Evolutionary conservation across 2,888 invertebrate genomes (phyloP).

Genomic region (Punctoribates punctum): DNA sequence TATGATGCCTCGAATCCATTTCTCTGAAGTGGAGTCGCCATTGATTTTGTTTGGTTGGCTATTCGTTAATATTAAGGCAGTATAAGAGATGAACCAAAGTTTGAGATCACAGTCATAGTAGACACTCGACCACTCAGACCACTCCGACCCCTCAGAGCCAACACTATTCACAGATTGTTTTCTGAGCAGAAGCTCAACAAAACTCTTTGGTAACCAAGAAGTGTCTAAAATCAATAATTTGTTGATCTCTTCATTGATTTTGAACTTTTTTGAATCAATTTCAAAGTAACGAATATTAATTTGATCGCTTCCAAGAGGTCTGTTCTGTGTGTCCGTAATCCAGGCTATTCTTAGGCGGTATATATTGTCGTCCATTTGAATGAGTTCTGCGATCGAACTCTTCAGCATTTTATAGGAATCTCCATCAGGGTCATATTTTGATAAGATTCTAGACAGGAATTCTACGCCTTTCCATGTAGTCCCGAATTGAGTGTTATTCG

Average conservation of each 20-base stretch:
- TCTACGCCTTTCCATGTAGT: conserved; percentile 58
- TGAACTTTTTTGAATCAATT: conserved; percentile 8
- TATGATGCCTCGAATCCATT: conserved; percentile 46
- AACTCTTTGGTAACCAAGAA: conserved; percentile 28
- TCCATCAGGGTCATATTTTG: conserved; percentile 44
- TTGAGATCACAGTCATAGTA: conserved; percentile 76
- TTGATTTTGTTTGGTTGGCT: conserved; percentile 10
- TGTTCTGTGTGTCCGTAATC: neutral
- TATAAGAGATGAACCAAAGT: conserved; percentile 80
- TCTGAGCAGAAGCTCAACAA: neutral
- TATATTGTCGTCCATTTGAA: conserved; percentile 39
- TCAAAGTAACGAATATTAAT: conserved; percentile 20
- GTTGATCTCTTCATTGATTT: conserved; percentile 1
- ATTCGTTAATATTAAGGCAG: conserved; percentile 56
- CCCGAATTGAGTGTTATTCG: conserved; percentile 27
- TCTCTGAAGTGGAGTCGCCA: conserved; percentile 6
- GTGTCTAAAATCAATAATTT: conserved; percentile 1
- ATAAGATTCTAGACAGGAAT: conserved; percentile 68
- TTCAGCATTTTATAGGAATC: conserved; percentile 42
- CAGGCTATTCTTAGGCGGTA: conserved; percentile 24
- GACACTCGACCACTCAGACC: conserved; percentile 82
- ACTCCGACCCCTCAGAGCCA: conserved; percentile 64
- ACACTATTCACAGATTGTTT: neutral
- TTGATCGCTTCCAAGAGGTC: neutral
- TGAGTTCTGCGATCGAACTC: conserved; percentile 30